phyloP scores from a whole-genome alignment of 2,888 invertebrate species.

The Charanyca ferruginea region DNA sequence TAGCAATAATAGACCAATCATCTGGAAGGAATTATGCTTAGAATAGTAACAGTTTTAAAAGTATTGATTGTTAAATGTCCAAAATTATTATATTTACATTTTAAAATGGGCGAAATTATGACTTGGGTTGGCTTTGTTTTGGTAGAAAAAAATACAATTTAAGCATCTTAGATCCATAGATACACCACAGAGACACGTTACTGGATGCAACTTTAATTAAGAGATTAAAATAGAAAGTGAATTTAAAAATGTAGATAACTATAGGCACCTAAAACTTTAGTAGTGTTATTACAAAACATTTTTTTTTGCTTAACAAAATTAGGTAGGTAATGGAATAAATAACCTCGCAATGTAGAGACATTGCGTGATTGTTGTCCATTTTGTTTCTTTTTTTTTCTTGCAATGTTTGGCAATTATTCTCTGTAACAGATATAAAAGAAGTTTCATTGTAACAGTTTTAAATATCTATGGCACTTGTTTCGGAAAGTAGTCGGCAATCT shows the following conservation, averaged over 20 bases:
- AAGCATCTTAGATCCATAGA: too few relatives aligned
- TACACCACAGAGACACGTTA: too few relatives aligned
- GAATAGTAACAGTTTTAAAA: too few relatives aligned
- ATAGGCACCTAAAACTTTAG: neutral
- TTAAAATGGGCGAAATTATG: too few relatives aligned
- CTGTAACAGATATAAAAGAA: conserved; percentile 7
- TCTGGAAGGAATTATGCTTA: neutral
- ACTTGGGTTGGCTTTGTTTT: neutral
- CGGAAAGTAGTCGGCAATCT: conserved; percentile 5
- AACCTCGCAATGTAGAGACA: conserved; percentile 33
- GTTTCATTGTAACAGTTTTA: neutral
- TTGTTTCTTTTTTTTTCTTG: conserved; percentile 29
- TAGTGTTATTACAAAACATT: conserved; percentile 23
- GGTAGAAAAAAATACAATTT: neutral
- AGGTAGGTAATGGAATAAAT: conserved; percentile 29
- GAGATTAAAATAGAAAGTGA: neutral
- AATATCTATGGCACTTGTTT: conserved; percentile 10
- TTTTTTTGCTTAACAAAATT: conserved; percentile 22
- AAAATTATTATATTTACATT: too few relatives aligned
- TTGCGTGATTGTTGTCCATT: conserved; percentile 40
- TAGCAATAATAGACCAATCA: neutral
- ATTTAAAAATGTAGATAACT: neutral
- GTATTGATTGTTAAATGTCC: too few relatives aligned
- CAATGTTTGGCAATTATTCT: conserved; percentile 35
- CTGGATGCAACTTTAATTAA: neutral